Conservation (phyloP, 2,888 invertebrate genomes). For the Blastobasis adustella region DNA sequence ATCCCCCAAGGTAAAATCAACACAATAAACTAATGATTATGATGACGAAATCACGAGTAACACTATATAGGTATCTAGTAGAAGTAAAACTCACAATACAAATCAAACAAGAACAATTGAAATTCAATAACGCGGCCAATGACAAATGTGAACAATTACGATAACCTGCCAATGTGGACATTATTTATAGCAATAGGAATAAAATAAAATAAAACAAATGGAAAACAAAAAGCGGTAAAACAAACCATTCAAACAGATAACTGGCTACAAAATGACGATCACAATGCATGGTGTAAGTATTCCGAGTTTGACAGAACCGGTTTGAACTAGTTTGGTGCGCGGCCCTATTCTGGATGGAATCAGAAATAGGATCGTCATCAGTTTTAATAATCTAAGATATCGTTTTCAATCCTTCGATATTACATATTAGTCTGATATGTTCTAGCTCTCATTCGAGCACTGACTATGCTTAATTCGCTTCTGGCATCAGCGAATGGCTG, state of each 20-base stretch:
- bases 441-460: no score
- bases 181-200: not conserved
- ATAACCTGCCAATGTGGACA: slow-evolving; percentile 4
- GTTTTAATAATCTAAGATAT: no score
- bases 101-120: slow-evolving; percentile 1
- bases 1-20: no score
- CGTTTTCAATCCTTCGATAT: no score
- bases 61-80: no score
- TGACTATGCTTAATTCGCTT: no score
- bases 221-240: slow-evolving; percentile 1
- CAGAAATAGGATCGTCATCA: no score
- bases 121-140: not conserved
- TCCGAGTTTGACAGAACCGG: slow-evolving; percentile 23
- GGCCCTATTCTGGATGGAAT: slow-evolving; percentile 3
- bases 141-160: slow-evolving; percentile 1
- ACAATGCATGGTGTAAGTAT: slow-evolving; percentile 21
- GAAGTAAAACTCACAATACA: not conserved
- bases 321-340: slow-evolving; percentile 14
- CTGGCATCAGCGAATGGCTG: no score
- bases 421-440: no score
- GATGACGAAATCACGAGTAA: no score
- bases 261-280: slow-evolving; percentile 22
- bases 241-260: slow-evolving; percentile 21
- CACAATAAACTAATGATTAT: no score
- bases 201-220: not conserved